A percentile compares a stretch with the other conserved stretches of the same genome.
Conservation (phyloP, 2,888 invertebrate genomes). For the Argyra leucocephala region DNA sequence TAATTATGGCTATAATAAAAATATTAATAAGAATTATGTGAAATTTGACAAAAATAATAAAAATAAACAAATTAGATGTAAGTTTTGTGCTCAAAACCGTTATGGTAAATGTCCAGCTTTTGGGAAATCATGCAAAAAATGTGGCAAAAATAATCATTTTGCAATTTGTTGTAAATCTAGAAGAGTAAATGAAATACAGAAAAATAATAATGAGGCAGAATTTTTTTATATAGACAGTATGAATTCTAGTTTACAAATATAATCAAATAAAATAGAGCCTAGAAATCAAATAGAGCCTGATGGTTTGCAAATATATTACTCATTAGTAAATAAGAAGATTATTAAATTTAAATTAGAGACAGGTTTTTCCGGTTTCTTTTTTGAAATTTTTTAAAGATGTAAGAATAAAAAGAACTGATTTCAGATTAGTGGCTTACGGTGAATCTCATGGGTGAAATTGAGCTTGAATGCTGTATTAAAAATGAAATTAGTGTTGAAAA, state of each 20-base stretch:
- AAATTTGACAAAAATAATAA: not conserved
- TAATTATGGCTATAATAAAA: not conserved
- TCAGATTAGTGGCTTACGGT: conserved; percentile 12
- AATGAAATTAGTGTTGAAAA: conserved; percentile 17
- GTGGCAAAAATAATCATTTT: too few relatives aligned
- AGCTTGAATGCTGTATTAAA: too few relatives aligned
- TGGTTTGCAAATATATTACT: conserved; percentile 10
- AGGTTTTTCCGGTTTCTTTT: conserved; percentile 13
- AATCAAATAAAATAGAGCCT: too few relatives aligned
- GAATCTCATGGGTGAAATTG: conserved; percentile 17
- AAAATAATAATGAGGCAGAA: not conserved
- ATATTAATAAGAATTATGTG: not conserved
- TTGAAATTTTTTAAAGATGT: too few relatives aligned
- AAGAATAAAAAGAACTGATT: not conserved
- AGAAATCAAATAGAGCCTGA: not conserved
- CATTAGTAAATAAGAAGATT: not conserved
- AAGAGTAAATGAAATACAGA: conserved; percentile 1
- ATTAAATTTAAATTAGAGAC: conserved; percentile 13
- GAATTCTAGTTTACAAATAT: not conserved
- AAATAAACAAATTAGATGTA: not conserved
- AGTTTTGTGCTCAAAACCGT: conserved; percentile 8
- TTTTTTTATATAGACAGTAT: conserved; percentile 10
- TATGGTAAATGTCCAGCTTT: conserved; percentile 14
- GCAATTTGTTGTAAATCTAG: too few relatives aligned
- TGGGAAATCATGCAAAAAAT: conserved; percentile 8